Conservation (phyloP, 2,797 vertebrate genomes). For the Picus viridis region DNA sequence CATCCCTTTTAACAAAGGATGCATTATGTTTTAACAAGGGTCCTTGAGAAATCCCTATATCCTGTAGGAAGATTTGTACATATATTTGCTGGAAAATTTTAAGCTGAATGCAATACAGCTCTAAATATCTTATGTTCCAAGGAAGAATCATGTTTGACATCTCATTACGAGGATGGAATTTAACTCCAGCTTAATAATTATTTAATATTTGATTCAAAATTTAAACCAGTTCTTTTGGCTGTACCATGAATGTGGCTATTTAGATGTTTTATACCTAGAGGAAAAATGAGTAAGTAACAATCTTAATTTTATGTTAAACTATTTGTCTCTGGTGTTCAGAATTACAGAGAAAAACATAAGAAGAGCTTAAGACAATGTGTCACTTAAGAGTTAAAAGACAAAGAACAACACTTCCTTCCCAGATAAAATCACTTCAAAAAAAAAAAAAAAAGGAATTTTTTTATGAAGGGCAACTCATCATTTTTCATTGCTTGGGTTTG, state of each 20-base stretch:
- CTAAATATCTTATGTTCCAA: not conserved
- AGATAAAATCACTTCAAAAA: not conserved
- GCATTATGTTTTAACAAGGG: not conserved
- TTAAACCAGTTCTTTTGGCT: not conserved
- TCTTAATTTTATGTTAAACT: not conserved
- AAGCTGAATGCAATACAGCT: not conserved
- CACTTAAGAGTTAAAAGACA: not conserved
- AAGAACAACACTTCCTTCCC: not conserved
- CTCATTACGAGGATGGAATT: not conserved
- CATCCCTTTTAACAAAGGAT: not conserved
- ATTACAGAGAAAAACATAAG: not conserved
- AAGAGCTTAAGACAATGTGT: not conserved
- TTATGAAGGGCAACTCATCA: not conserved
- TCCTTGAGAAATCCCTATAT: not conserved
- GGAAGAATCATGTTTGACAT: rapidly evolving
- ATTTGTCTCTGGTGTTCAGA: not conserved
- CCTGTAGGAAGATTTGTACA: not conserved
- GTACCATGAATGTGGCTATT: not conserved
- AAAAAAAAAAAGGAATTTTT: not conserved
- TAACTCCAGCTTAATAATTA: not conserved
- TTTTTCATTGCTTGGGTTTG: not conserved
- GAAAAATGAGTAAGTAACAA: not conserved
- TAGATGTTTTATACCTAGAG: not conserved
- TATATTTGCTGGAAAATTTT: not conserved
- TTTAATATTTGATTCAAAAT: not conserved